These are phyloP conservation scores for Torymus auratus DNA, from an alignment of 2,888 invertebrate species.

Conservation along the genomic window DNA sequence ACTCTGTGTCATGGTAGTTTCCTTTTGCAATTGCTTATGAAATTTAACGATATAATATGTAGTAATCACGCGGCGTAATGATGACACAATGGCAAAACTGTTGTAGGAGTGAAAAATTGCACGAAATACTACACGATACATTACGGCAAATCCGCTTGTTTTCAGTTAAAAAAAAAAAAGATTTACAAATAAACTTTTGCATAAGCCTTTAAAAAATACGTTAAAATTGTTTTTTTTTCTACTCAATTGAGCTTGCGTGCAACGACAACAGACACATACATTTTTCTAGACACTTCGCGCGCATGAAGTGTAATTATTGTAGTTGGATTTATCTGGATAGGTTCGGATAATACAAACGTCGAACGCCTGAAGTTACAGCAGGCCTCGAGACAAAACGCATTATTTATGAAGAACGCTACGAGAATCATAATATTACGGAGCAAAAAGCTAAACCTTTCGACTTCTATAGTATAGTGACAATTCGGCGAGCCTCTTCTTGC, in stretches of 20 bases:
- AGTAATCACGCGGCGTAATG: slow-evolving; percentile 11
- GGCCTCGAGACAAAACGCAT: too few relatives aligned
- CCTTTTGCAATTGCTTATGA: slow-evolving; percentile 18
- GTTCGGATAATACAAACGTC: not conserved
- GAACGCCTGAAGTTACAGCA: too few relatives aligned
- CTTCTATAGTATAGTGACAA: too few relatives aligned
- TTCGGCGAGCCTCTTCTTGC: too few relatives aligned
- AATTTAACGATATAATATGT: slow-evolving; percentile 32
- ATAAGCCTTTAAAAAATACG: too few relatives aligned
- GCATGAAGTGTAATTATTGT: not conserved
- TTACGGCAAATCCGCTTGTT: too few relatives aligned
- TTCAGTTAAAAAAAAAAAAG: too few relatives aligned
- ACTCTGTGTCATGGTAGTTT: not conserved
- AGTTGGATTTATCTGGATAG: slow-evolving; percentile 24
- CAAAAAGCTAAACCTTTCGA: too few relatives aligned
- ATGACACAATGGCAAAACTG: slow-evolving; percentile 23
- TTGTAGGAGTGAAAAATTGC: slow-evolving; percentile 23
- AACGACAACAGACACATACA: not conserved
- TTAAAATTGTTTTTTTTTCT: too few relatives aligned
- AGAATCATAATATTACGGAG: too few relatives aligned
- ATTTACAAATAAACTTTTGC: too few relatives aligned
- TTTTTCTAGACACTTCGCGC: slow-evolving; percentile 11
- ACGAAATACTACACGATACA: not conserved
- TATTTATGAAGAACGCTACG: too few relatives aligned
- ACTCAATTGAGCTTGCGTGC: not conserved